Conservation (phyloP, 2,888 invertebrate genomes). For the Melinopterus prodromus region DNA sequence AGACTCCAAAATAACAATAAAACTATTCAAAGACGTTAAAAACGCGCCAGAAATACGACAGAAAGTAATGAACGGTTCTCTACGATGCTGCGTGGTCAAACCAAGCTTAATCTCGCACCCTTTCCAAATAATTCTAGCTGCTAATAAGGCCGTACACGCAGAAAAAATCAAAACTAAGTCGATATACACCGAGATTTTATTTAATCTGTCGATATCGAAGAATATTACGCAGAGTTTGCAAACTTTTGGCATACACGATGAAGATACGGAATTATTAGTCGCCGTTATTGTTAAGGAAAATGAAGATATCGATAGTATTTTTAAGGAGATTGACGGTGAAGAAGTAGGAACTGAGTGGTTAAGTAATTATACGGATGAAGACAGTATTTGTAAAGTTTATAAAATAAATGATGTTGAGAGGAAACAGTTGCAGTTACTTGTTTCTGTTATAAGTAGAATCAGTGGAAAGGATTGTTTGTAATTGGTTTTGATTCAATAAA, state of each 20-base stretch:
- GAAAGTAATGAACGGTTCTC: slow-evolving; percentile 65
- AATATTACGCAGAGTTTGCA: slow-evolving; percentile 74
- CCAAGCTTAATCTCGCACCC: slow-evolving; percentile 68
- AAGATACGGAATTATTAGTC: slow-evolving; percentile 61
- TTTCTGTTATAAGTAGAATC: slow-evolving; percentile 73
- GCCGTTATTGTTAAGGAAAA: slow-evolving; percentile 56
- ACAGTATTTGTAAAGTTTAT: slow-evolving; percentile 67
- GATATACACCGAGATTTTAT: slow-evolving; percentile 72
- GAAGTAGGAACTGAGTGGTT: slow-evolving; percentile 62
- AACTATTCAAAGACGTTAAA: slow-evolving; percentile 66
- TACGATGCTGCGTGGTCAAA: slow-evolving; percentile 71
- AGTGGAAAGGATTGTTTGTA: slow-evolving; percentile 69
- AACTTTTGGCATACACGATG: slow-evolving; percentile 69
- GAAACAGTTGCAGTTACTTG: slow-evolving; percentile 60
- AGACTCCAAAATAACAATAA: slow-evolving; percentile 54
- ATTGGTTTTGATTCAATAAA: not conserved
- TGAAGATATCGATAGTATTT: slow-evolving; percentile 52
- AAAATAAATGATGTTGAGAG: slow-evolving; percentile 66
- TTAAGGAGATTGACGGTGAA: slow-evolving; percentile 66
- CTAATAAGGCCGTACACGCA: slow-evolving; percentile 70
- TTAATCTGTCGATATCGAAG: slow-evolving; percentile 72
- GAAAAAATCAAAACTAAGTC: slow-evolving; percentile 69
- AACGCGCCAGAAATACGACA: slow-evolving; percentile 66
- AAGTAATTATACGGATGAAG: slow-evolving; percentile 60
- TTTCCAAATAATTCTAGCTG: slow-evolving; percentile 70